These are phyloP conservation scores for Parambassis ranga DNA, from an alignment of 2,797 vertebrate genomes.

Conservation along the genomic window DNA sequence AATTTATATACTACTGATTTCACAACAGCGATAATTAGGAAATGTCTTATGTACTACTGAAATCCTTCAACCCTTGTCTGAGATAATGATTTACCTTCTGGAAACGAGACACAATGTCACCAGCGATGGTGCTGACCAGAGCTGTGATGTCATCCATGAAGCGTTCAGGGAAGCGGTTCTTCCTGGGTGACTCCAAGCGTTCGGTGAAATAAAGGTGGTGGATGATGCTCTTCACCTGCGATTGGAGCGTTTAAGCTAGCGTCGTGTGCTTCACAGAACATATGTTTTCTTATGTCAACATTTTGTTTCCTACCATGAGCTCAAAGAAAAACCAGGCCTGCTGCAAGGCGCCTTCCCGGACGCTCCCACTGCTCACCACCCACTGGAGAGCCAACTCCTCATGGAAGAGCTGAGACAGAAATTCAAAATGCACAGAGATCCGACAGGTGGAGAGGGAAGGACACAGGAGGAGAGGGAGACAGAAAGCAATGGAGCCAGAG, in stretches of 20 bases:
- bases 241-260: not conserved
- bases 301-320: slow-evolving; percentile 88
- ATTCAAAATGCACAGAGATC: not conserved
- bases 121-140: slow-evolving; percentile 95
- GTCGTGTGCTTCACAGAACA: not conserved
- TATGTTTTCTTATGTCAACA: not conserved
- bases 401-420: slow-evolving; percentile 88
- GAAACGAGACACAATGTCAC: slow-evolving; percentile 94
- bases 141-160: slow-evolving; percentile 98
- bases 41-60: too few relatives aligned
- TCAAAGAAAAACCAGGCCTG: slow-evolving; percentile 99
- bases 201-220: slow-evolving; percentile 97
- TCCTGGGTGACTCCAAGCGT: slow-evolving; percentile 91
- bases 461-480: not conserved
- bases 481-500: slow-evolving; percentile 25
- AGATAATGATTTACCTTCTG: slow-evolving; percentile 88
- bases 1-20: too few relatives aligned
- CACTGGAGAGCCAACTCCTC: slow-evolving; percentile 98
- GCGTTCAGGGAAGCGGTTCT: slow-evolving; percentile 96
- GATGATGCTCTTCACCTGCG: slow-evolving; percentile 97
- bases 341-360: slow-evolving; percentile 93
- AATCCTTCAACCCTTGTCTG: not conserved
- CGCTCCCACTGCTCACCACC: slow-evolving; percentile 98
- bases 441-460: not conserved
- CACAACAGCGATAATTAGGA: too few relatives aligned